A percentile compares a stretch with the other conserved stretches of the same genome.
phyloP scores from a whole-genome alignment of 2,113 vertebrate genomes.

The Lepidothrix coronata region DNA sequence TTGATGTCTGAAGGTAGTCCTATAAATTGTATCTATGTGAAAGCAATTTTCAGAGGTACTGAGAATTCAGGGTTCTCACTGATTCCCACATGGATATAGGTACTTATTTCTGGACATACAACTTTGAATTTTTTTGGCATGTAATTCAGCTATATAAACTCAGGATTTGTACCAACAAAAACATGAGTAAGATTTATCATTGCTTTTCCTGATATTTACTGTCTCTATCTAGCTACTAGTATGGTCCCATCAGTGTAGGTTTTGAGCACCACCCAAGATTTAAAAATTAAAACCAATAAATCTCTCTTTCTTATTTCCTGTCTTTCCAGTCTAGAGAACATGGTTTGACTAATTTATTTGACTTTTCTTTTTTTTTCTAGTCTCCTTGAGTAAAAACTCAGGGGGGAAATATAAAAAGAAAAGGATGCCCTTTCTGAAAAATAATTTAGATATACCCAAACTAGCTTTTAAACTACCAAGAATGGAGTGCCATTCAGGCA shows the following conservation, averaged over 20 bases:
- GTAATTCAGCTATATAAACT: conserved; percentile 15
- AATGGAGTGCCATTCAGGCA: not conserved
- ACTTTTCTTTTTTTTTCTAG: not conserved
- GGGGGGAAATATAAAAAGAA: too few species aligned
- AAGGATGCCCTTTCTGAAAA: not conserved
- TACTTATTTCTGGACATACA: conserved; percentile 20
- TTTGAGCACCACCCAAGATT: conserved; percentile 40
- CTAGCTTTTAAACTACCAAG: not conserved
- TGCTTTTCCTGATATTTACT: conserved; percentile 46
- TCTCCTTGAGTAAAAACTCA: not conserved
- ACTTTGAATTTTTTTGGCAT: conserved; percentile 30
- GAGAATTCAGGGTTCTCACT: conserved; percentile 23
- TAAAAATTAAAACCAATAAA: conserved; percentile 57
- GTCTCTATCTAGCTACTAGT: conserved; percentile 38
- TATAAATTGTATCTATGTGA: conserved; percentile 52
- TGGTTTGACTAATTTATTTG: not conserved
- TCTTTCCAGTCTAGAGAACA: not conserved
- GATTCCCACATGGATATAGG: conserved; percentile 37
- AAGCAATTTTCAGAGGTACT: conserved; percentile 42
- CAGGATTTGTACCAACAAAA: conserved; percentile 45
- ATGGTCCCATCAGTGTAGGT: conserved; percentile 1
- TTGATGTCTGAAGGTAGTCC: conserved; percentile 17
- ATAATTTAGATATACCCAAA: not conserved
- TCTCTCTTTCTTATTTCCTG: conserved; percentile 17
- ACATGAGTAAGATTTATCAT: conserved; percentile 28